Evolutionary conservation across 2,113 vertebrate species (phyloP).

Genomic region (Varanus komodoensis): DNA sequence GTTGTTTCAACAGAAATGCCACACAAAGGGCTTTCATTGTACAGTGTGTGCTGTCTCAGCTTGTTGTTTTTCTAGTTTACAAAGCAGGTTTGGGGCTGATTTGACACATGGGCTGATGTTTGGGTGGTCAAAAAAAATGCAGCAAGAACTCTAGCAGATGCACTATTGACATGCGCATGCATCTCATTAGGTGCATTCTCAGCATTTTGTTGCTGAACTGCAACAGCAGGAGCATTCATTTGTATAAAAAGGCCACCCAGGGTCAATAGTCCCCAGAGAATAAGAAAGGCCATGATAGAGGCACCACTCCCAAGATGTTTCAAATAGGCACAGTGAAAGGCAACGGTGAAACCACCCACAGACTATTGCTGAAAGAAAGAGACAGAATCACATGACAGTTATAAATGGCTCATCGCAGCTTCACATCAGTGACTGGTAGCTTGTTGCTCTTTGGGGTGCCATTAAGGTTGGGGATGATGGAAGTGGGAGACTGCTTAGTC

Average conservation of each 20-base stretch:
- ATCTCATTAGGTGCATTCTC: neutral
- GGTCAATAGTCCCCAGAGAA: neutral
- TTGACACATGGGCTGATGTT: neutral
- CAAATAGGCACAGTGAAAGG: neutral
- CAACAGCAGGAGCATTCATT: neutral
- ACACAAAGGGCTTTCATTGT: rapidly evolving
- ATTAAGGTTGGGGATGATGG: neutral
- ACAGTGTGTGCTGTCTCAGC: slow-evolving; percentile 33
- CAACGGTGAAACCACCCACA: slow-evolving; percentile 45
- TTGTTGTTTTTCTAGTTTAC: neutral
- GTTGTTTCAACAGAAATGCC: neutral
- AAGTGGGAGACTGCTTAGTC: neutral
- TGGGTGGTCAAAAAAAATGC: neutral
- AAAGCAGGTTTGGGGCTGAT: neutral
- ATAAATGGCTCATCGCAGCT: rapidly evolving
- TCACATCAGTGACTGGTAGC: neutral
- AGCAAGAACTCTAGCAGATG: neutral
- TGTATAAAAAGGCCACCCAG: slow-evolving; percentile 32
- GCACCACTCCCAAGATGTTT: neutral
- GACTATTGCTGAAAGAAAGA: neutral
- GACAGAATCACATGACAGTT: neutral
- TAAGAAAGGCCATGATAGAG: rapidly evolving
- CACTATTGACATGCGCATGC: neutral
- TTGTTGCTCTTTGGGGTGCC: neutral
- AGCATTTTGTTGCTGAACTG: neutral